Evolutionary conservation across 2,888 invertebrate genomes (phyloP), one percentile per base, ranked within the genome.

Genomic region (Taphrorychus bicolor): DNA sequence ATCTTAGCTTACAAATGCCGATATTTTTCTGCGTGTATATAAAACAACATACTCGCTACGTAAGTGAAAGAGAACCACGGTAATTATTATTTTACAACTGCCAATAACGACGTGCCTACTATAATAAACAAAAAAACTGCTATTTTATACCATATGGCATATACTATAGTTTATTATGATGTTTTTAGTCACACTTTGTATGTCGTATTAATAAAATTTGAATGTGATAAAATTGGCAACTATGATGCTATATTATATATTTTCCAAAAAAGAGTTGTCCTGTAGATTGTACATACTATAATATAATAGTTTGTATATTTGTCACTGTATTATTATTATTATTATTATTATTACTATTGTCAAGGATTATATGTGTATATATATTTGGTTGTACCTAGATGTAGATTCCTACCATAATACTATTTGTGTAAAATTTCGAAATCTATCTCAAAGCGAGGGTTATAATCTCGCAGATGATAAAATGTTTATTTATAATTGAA

Each of bases 191-290:
- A 21, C 58, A 64, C 24, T n/a, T n/a, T 61, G 60, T 52, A 64
- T 49, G 52, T 58, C 57, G 51, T 64, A 57, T 52, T 58, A 65
- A 56, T 24, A 45, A 56, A 59, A 51, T 22, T 52, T 19, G 40
- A 61, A 40, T 66, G 66, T 66, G 66, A 66, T 66, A 66, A 53
- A 23, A 16, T 56, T 51, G 66, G 60, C 66, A 66, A 60, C 66
- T 60, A 66, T 14, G 59, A 42, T 45, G 45, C 45, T 51, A 41
- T 56, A 60, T 54, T n/a, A 54, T 49, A 54, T 60, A 51, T 58
- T 66, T 66, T 66, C 56, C 57, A 42, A 60, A 60, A 52, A 41
- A 22, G 16, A 32, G 42, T 51, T 21, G 32, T 51, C 41, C 16
- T 56, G 21, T 60, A 51, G 22, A 16, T 45, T 45, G 45, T 45